Conservation (phyloP, 2,888 invertebrate genomes). For the Nematopogon swammerdamellus region DNA sequence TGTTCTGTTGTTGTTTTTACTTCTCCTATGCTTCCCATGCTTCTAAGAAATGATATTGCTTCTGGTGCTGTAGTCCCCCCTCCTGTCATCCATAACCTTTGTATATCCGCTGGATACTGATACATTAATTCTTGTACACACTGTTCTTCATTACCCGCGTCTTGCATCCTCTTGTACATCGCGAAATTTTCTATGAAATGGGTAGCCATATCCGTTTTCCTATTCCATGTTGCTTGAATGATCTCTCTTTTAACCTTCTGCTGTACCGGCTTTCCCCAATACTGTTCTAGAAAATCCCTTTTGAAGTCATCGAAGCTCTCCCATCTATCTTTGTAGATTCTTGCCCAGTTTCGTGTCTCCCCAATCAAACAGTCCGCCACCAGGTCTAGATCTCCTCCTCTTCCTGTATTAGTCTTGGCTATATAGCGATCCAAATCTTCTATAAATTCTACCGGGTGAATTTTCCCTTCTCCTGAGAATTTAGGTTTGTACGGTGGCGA, state of each 20-base stretch:
- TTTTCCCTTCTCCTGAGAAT: no score
- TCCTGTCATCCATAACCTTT: background rate
- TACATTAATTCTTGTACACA: background rate
- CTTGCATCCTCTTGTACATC: background rate
- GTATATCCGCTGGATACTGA: background rate
- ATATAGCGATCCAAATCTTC: conserved; percentile 1
- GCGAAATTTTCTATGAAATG: background rate
- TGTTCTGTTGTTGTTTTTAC: background rate
- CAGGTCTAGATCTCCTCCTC: background rate
- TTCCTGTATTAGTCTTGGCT: background rate
- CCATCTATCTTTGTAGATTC: conserved; percentile 1
- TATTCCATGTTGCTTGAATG: background rate
- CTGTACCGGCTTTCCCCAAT: conserved; percentile 3
- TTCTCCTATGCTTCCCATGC: background rate
- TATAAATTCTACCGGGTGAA: conserved; percentile 1
- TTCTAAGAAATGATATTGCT: background rate
- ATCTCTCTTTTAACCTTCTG: background rate
- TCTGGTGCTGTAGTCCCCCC: background rate
- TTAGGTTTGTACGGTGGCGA: no score
- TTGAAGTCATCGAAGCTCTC: background rate
- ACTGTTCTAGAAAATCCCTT: background rate
- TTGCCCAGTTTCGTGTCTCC: conserved; percentile 1
- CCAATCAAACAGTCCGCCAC: conserved; percentile 1
- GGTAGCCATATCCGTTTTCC: background rate
- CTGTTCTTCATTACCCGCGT: background rate